Evolutionary conservation across 2,113 vertebrate genomes (phyloP).

Genomic region (Oxyruncus cristatus): DNA sequence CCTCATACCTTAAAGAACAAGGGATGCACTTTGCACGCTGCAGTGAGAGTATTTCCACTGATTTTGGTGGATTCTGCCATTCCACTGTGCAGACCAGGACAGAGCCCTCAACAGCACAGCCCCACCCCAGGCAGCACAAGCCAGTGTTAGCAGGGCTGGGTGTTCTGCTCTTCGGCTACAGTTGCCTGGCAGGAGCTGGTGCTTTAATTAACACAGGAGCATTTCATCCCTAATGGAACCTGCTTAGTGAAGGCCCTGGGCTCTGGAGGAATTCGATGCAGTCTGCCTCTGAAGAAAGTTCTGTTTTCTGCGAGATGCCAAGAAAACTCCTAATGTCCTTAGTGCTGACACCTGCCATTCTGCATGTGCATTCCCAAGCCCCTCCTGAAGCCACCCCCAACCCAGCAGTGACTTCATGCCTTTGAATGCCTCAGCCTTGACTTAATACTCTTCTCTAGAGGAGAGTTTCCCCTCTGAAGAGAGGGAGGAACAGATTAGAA

Average conservation of each 20-base stretch:
- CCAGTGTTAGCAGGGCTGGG: not conserved
- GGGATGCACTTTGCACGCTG: not conserved
- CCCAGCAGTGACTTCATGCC: not conserved
- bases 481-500: not conserved
- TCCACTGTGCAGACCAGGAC: not conserved
- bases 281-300: not conserved
- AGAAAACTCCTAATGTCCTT: not conserved
- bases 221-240: not conserved
- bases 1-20: not conserved
- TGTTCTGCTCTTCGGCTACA: rapidly evolving
- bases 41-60: not conserved
- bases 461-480: not conserved
- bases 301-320: not conserved
- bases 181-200: not conserved
- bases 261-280: not conserved
- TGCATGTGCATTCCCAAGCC: not conserved
- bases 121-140: not conserved
- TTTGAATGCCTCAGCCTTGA: not conserved
- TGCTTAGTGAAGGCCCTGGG: not conserved
- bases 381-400: not conserved
- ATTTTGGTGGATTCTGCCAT: not conserved
- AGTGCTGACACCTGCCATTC: not conserved
- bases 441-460: not conserved
- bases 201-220: not conserved
- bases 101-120: not conserved